These are phyloP conservation scores for Origma solitaria DNA, from an alignment of 2,113 vertebrate genomes.

Conservation along the genomic window DNA sequence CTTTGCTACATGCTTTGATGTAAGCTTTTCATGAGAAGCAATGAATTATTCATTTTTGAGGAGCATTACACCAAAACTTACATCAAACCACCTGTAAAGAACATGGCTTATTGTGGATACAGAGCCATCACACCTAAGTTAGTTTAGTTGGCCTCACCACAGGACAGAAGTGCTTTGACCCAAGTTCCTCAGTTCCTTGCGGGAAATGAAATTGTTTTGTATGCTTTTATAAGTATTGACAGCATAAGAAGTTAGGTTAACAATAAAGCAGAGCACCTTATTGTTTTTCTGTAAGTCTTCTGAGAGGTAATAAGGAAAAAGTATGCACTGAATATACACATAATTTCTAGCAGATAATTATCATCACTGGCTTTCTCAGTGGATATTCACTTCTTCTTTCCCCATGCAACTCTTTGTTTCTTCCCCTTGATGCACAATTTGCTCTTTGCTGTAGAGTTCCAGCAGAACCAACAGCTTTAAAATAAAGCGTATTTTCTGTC, in stretches of 20 bases:
- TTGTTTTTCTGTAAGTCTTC: background rate
- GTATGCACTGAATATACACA: background rate
- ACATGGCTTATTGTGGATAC: background rate
- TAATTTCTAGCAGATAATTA: background rate
- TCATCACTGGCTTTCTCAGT: background rate
- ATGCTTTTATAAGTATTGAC: background rate
- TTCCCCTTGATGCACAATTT: background rate
- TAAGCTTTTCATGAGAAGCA: background rate
- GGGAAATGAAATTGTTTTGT: background rate
- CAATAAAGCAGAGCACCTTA: background rate
- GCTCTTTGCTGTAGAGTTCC: background rate
- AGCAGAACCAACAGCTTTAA: background rate
- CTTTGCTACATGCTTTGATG: too few species aligned
- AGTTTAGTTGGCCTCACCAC: background rate
- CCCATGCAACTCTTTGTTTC: background rate
- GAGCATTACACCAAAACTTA: background rate
- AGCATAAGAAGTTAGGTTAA: background rate
- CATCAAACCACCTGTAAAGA: background rate
- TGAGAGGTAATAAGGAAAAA: background rate
- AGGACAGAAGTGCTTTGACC: background rate
- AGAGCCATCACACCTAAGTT: background rate
- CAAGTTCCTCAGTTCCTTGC: background rate
- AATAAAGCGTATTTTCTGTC: background rate
- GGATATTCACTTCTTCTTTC: background rate
- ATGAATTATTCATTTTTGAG: background rate